Percentiles rank a stretch among this genome's conserved stretches.
Evolutionary conservation across 2,113 vertebrate genomes (phyloP).

Genomic region (Nematolebias whitei): DNA sequence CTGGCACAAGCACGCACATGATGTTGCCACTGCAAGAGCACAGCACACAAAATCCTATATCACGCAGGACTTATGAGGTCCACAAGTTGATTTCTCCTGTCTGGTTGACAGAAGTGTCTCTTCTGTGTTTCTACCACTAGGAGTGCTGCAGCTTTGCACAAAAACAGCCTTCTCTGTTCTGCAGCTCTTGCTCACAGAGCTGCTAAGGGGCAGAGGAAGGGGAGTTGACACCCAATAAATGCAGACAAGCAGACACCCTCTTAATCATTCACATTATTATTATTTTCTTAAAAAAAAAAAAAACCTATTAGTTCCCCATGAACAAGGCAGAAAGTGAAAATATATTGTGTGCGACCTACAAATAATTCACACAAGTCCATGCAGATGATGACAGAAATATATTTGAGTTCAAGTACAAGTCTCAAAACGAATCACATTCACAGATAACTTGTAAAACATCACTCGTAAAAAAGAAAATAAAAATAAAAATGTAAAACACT

Average conservation of each 20-base stretch:
- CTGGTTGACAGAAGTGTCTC: conserved; percentile 9
- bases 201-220: conserved; percentile 37
- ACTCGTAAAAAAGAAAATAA: conserved; percentile 14
- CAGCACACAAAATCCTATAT: conserved; percentile 42
- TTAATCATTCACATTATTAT: conserved; percentile 58
- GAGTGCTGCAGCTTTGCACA: conserved; percentile 72
- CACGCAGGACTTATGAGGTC: conserved; percentile 16
- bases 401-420: conserved; percentile 29
- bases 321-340: conserved; percentile 29
- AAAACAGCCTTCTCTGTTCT: conserved; percentile 30
- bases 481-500: neutral
- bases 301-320: conserved; percentile 63
- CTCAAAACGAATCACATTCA: conserved; percentile 40
- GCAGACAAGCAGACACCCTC: conserved; percentile 56
- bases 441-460: conserved; percentile 7
- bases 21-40: conserved; percentile 21
- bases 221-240: conserved; percentile 59
- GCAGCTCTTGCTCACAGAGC: conserved; percentile 52
- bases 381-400: conserved; percentile 43
- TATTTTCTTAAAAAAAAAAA: conserved; percentile 53
- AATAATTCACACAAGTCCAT: conserved; percentile 45
- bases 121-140: conserved; percentile 58
- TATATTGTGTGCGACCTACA: conserved; percentile 29
- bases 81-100: conserved; percentile 38
- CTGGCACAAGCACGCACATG: conserved; percentile 2